Base-by-base conservation (phyloP, 2,888 invertebrate genomes). In the Phytoseiulus persimilis region DNA sequence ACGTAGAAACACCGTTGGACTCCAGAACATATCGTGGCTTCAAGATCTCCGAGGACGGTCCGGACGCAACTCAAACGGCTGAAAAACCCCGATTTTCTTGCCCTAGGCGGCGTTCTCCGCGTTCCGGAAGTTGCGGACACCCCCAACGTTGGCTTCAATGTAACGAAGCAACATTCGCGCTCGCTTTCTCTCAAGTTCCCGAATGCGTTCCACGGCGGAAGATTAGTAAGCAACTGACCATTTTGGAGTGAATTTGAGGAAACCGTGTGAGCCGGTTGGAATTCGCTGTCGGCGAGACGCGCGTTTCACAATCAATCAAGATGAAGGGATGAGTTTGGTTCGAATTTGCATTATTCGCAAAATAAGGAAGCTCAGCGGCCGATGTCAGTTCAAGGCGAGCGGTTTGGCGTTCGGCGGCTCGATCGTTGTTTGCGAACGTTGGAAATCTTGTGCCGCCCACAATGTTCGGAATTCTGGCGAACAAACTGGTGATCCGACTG, bases 311-410 rank as follows among this genome's bases (percentile, higher is more conserved):
- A 65, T 65, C 65, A 65, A 65, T 65, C 65, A 65, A 65, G 65
- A 65, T 65, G 65, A 65, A 65, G 23, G 65, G 65, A 65, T 65
- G 65, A 65, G 65, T 65, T 65, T 28, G 65, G 65, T 65, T 65
- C 65, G 65, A 65, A 65, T 65, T 65, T 65, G 65, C 65, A 65
- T 65, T 65, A 65, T 65, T 65, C 65, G 65, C 65, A 28, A 65
- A 65, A 65, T 65, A 65, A 65, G 65, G 65, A 65, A 65, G 65
- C 65, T 65, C 65, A 65, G 65, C 65, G 65, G 65, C 65, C 65
- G 65, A 65, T 65, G 65, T 65, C 65, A 28, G 65, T 65, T 65
- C 65, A 65, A 65, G 65, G 65, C 65, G 9, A 39, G 9, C 39
- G 39, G 39, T 39, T 9, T 39, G 39, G 39, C 39, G 39, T 65